Evolutionary conservation across 2,113 vertebrate genomes (phyloP).

Genomic region (Xiphorhynchus elegans): DNA sequence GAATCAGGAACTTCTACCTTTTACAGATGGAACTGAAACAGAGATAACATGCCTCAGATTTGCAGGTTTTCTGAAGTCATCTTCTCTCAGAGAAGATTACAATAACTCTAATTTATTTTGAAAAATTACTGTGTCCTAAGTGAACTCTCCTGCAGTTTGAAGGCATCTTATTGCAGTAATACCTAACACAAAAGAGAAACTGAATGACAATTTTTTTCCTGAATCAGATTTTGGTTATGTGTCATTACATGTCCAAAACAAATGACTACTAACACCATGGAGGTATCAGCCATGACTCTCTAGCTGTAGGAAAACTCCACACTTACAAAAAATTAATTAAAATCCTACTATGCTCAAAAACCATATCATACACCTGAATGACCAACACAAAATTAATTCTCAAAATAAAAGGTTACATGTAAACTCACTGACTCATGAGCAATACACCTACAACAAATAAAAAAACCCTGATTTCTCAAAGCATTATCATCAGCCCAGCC

Average conservation of each 20-base stretch:
- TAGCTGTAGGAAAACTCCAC: not conserved
- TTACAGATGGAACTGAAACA: not conserved
- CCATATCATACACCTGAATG: not conserved
- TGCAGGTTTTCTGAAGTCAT: not conserved
- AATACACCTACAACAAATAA: accelerated
- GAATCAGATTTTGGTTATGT: not conserved
- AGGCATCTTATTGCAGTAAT: not conserved
- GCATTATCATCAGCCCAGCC: not conserved
- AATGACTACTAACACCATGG: not conserved
- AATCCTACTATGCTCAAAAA: not conserved
- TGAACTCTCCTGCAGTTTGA: not conserved
- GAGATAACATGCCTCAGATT: not conserved
- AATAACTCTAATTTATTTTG: not conserved
- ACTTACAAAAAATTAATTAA: not conserved
- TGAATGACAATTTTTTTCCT: not conserved
- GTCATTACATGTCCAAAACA: not conserved
- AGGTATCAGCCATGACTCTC: not conserved
- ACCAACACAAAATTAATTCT: not conserved
- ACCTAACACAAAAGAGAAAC: not conserved
- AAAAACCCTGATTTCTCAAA: not conserved
- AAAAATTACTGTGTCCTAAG: not conserved
- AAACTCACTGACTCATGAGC: not conserved
- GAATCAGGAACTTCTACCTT: not conserved
- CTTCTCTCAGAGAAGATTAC: not conserved
- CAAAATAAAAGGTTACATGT: not conserved